Evolutionary conservation across 2,888 invertebrate genomes (phyloP), one percentile per base, ranked within the genome.

Genomic region (Acanthococcus lagerstroemiae): DNA sequence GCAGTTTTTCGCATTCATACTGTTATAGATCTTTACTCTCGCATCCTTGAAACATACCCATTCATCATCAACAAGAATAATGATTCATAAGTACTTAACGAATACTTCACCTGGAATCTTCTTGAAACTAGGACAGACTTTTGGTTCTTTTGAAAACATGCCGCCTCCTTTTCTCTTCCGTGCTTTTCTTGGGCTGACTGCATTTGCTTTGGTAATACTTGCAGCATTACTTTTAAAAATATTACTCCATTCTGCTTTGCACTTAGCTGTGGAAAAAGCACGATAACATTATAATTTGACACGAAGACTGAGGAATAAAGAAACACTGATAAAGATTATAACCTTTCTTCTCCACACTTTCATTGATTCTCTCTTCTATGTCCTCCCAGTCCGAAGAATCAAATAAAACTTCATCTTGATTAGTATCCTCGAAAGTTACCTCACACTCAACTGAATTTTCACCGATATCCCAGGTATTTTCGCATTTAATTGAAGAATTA

Each of bases 61-160:
- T n/a, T n/a, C n/a, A n/a, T n/a, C n/a, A n/a, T n/a, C n/a, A n/a
- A n/a, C n/a, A n/a, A n/a, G n/a, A n/a, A n/a, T n/a, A n/a, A n/a
- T n/a, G n/a, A n/a, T n/a, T n/a, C n/a, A n/a, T 30, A 37, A 37
- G 37, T 37, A 37, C 12, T 15, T 12, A 50, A 48, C 7, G 15
- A 66, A 48, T n/a, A n/a, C n/a, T n/a, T 21, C 66, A 70, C 69
- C 70, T 55, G 69, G 70, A 9, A 70, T 70, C 52, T 65, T 66
- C 54, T 70, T 70, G 61, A 68, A 70, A 52, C 68, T 66, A 12
- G 66, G 70, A 55, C 65, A 69, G 22, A 55, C 57, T 65, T 57
- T 56, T n/a, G 56, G 56, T 50, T 67, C 37, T 17, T 61, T 67
- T 1, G 26, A 4, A 52, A 52, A 52, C 37, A 37, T 37, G 3